These are phyloP conservation scores for Scaptomyza flava DNA, from an alignment of 2,888 invertebrate genomes.

Conservation along the genomic window DNA sequence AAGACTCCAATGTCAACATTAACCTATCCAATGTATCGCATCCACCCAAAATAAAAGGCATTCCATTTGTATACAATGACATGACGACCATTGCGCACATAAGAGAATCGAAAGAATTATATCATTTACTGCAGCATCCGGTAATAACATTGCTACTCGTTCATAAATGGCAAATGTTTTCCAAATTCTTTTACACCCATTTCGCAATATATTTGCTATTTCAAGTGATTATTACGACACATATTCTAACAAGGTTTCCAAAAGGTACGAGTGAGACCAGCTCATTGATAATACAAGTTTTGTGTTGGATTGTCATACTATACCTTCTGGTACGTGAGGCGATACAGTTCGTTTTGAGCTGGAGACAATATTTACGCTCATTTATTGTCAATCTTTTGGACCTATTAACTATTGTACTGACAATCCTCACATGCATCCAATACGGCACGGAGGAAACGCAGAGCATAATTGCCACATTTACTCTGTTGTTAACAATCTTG, in stretches of 20 bases:
- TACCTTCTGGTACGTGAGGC: not conserved
- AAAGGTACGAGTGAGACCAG: not conserved
- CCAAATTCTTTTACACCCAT: not conserved
- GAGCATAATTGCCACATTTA: not conserved
- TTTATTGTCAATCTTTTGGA: not conserved
- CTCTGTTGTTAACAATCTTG: not conserved
- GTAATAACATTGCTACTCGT: not conserved
- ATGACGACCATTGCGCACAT: not conserved
- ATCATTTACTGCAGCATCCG: not conserved
- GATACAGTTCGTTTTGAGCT: not conserved
- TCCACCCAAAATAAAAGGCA: not conserved
- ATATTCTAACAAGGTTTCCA: not conserved
- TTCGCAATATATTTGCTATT: conserved; percentile 2
- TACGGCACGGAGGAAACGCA: not conserved
- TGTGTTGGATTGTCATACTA: not conserved
- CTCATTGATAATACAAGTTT: not conserved
- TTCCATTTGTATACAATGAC: not conserved
- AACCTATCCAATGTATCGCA: not conserved
- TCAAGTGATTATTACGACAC: not conserved
- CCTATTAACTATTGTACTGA: not conserved
- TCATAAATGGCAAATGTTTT: not conserved
- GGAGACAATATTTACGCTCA: not conserved
- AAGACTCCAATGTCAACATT: not conserved
- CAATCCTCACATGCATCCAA: not conserved
- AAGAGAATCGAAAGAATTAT: not conserved